Base-by-base conservation (phyloP, 1,140 invertebrate species). In the Adelges cooleyi region DNA sequence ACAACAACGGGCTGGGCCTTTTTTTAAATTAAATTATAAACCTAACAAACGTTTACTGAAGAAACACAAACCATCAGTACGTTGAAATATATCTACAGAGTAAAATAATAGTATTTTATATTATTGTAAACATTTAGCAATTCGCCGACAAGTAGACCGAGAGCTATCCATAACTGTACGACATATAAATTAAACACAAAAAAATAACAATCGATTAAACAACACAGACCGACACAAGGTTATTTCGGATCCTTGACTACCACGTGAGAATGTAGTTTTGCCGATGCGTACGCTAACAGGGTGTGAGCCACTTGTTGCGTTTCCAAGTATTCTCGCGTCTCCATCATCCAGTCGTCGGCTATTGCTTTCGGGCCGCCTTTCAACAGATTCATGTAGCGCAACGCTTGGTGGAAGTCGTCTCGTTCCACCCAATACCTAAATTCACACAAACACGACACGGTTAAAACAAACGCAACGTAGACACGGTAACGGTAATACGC, bases 351-450 rank as follows among this genome's bases (percentile, higher is more conserved):
- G 69, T 90, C 85, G 49, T 74, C 74, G 2, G 93, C 89, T 4
- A 94, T 81, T 17, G 80, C 79, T 13, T 86, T 79, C 0, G 94
- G 80, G 25, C 90, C 90, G 22, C 94, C 94, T 71, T 85, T 81
- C 22, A 98, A 75, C 40, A 95, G 80, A 73, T 94, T 93, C 80
- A 96, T 86, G 74, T 95, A 95, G 51, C 86, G 83, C 1, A 97
- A 75, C 1, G 92, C 89, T 73, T 86, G 84, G 50, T 85, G 80
- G 46, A 96, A 81, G 71, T 97, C 83, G 20, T 88, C 87, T 69
- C 86, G 82, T 70, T 95, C 89, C 67, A 98, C 76, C 79, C 87
- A 87, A 72, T 88, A 90, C 72, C 89, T 92, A 70, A 68, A 72
- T 73, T 48, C 4, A n/a, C 25, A 27, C 25, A 11, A 53, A 29